Percentiles rank a stretch among this genome's conserved stretches.
Conservation (phyloP, 2,113 vertebrate species). For the Phalacrocorax brasilianus region DNA sequence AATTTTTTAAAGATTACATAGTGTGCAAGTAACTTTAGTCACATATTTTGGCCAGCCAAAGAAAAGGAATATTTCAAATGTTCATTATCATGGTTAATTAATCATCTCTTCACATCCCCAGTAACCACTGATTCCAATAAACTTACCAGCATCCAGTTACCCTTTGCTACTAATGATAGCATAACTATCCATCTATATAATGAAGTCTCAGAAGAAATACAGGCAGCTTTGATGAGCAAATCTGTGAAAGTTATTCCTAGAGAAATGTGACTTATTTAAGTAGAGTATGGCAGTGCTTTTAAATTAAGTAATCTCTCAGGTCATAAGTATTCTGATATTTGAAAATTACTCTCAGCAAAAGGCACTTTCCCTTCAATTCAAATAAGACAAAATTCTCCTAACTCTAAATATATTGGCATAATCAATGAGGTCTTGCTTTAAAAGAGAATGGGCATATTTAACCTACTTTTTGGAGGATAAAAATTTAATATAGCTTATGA, state of each 20-base stretch:
- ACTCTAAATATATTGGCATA: background rate
- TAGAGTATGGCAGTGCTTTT: background rate
- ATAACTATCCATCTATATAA: background rate
- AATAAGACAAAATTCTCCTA: background rate
- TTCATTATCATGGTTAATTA: background rate
- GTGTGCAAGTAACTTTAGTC: background rate
- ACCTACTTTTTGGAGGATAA: background rate
- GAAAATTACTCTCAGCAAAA: background rate
- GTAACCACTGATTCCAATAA: background rate
- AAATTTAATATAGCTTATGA: background rate
- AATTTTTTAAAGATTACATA: background rate
- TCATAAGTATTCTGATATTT: constrained; percentile 4
- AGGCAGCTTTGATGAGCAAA: constrained; percentile 16
- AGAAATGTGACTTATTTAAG: constrained; percentile 30
- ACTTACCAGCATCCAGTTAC: background rate
- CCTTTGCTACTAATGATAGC: background rate
- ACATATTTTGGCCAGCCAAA: background rate
- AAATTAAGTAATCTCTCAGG: constrained; percentile 18
- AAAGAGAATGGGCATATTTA: background rate
- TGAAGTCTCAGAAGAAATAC: background rate
- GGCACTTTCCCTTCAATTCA: background rate
- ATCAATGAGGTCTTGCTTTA: background rate
- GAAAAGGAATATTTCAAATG: background rate
- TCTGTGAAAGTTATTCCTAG: background rate
- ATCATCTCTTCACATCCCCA: background rate